A percentile compares a stretch with the other conserved stretches of the same genome.
Evolutionary conservation across 2,797 vertebrate species (phyloP).

Genomic region (Microhierax caerulescens): DNA sequence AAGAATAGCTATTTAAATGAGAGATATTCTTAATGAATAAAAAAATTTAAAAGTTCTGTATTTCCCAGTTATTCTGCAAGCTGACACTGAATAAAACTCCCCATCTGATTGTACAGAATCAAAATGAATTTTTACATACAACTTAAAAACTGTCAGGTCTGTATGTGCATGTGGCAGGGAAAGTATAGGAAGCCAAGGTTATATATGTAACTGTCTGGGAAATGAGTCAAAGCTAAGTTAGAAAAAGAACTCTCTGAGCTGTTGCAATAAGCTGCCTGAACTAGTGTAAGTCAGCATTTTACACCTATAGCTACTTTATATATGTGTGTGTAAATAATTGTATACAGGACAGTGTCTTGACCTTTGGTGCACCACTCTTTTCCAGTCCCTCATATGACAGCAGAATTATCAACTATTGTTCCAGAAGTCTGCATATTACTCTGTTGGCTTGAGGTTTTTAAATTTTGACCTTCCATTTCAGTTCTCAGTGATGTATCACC

Average conservation of each 20-base stretch:
- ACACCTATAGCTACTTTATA: not conserved
- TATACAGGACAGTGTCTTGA: not conserved
- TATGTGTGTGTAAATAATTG: not conserved
- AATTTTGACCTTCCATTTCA: not conserved
- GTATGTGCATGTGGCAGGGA: not conserved
- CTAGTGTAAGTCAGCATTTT: not conserved
- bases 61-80: not conserved
- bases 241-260: not conserved
- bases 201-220: not conserved
- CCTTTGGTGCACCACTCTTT: not conserved
- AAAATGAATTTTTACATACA: not conserved
- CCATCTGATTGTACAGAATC: not conserved
- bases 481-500: not conserved
- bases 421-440: not conserved
- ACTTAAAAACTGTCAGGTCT: not conserved
- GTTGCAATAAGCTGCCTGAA: not conserved
- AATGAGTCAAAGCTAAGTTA: not conserved
- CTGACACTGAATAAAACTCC: not conserved
- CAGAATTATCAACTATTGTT: not conserved
- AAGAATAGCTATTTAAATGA: not conserved
- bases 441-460: not conserved
- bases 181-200: not conserved
- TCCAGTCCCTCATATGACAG: not conserved
- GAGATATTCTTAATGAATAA: not conserved
- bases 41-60: not conserved